Evolutionary conservation across 2,797 vertebrate species (phyloP).

Genomic region (Alfaro cultratus): DNA sequence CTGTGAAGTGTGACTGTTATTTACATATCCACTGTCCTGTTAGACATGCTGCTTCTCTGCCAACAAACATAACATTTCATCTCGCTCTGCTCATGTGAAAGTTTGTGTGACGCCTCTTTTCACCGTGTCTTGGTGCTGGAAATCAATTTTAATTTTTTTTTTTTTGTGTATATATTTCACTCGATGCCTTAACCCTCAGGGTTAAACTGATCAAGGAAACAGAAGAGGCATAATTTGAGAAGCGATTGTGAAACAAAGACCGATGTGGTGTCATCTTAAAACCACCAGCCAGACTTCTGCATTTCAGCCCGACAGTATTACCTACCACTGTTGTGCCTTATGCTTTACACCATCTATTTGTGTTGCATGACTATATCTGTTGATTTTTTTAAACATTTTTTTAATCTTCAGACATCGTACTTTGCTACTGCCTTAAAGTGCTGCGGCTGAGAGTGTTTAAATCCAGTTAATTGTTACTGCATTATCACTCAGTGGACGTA

Average conservation of each 20-base stretch:
- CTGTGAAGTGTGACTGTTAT: conserved; percentile 8
- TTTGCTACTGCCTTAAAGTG: not conserved
- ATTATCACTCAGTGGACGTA: conserved; percentile 35
- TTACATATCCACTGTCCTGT: conserved; percentile 26
- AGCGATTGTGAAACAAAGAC: not conserved
- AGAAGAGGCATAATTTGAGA: conserved; percentile 2
- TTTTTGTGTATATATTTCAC: conserved; percentile 14
- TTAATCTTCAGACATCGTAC: conserved; percentile 1
- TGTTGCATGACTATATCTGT: not conserved
- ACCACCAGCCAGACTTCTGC: conserved; percentile 25
- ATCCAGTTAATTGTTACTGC: conserved; percentile 24
- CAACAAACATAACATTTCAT: conserved; percentile 14
- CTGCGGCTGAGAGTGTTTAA: not conserved
- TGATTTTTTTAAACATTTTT: not conserved
- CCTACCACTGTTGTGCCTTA: conserved; percentile 24
- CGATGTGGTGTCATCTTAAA: not conserved
- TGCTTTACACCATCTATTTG: too few relatives aligned
- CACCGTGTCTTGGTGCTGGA: not conserved
- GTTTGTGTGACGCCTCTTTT: conserved; percentile 24
- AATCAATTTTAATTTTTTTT: not conserved
- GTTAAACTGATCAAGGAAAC: conserved; percentile 19
- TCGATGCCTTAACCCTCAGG: conserved; percentile 5
- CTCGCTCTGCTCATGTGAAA: conserved; percentile 19
- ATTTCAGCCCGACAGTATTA: conserved; percentile 9
- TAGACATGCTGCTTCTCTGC: conserved; percentile 34